Conservation (phyloP, 1,140 invertebrate species). For the Brachionus manjavacas region DNA sequence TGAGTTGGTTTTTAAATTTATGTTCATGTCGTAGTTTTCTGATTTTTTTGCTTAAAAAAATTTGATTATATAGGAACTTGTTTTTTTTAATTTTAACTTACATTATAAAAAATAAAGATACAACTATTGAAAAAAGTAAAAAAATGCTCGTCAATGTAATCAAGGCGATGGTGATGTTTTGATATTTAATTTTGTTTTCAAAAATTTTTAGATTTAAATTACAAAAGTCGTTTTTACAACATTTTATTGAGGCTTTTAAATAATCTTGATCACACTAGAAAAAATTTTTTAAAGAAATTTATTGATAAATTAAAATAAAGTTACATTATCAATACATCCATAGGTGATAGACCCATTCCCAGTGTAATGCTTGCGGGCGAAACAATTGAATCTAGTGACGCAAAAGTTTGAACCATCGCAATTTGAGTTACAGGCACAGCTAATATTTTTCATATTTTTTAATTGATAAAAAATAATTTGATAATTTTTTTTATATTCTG, state of each 20-base stretch:
- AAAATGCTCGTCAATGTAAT: neutral
- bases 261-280: neutral
- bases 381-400: neutral
- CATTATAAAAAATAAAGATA: neutral
- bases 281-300: neutral
- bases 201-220: neutral
- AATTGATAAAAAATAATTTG: neutral
- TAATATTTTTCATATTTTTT: neutral
- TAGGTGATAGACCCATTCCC: neutral
- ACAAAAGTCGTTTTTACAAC: constrained; percentile 17
- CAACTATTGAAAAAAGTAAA: neutral
- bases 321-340: neutral
- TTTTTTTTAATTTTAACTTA: neutral
- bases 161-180: neutral
- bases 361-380: neutral
- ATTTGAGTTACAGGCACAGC: neutral
- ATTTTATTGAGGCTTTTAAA: neutral
- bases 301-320: neutral
- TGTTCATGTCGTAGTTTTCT: neutral
- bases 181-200: neutral
- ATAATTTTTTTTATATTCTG: neutral
- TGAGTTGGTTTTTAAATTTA: neutral
- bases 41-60: neutral
- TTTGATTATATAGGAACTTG: neutral
- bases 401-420: neutral